phyloP scores from a whole-genome alignment of 2,888 invertebrate genomes.

The Drosophila dives region DNA sequence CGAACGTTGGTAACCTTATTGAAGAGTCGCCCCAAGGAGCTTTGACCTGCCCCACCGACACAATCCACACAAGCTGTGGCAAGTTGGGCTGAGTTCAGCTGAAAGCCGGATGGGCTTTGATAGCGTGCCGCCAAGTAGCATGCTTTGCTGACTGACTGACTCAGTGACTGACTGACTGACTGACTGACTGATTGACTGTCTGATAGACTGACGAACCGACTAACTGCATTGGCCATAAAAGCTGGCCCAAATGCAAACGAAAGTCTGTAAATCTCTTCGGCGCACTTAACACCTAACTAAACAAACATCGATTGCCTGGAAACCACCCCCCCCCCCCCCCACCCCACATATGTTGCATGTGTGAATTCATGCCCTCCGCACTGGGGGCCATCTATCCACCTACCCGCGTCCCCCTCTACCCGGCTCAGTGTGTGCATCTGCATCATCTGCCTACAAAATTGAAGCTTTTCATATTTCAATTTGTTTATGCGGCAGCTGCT shows the following conservation, averaged over 20 bases:
- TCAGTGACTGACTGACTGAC: constrained; percentile 4
- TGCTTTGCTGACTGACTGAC: constrained; percentile 9
- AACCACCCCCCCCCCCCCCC: neutral
- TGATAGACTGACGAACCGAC: constrained; percentile 1
- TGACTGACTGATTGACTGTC: constrained; percentile 1
- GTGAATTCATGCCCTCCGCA: constrained; percentile 44
- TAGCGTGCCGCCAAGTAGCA: constrained; percentile 27
- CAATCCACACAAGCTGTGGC: neutral
- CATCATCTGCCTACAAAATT: constrained; percentile 35
- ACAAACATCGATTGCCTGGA: constrained; percentile 41
- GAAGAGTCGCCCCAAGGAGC: constrained; percentile 30
- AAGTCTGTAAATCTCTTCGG: constrained; percentile 48
- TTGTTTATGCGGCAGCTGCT: constrained; percentile 47
- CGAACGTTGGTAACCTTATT: constrained; percentile 50
- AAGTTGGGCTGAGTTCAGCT: neutral
- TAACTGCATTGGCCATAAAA: constrained; percentile 36
- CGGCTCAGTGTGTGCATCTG: constrained; percentile 2
- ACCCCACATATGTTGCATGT: constrained; percentile 31
- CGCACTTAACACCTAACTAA: constrained; percentile 59
- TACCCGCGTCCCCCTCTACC: neutral
- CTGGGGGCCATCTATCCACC: neutral
- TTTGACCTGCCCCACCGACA: constrained; percentile 40
- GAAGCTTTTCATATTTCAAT: constrained; percentile 34
- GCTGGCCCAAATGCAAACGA: constrained; percentile 26
- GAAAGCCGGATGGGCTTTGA: constrained; percentile 46